Percentiles rank a stretch among this genome's conserved stretches.
phyloP scores from a whole-genome alignment of 2,113 vertebrate genomes.

The Zosterops hypoxanthus region DNA sequence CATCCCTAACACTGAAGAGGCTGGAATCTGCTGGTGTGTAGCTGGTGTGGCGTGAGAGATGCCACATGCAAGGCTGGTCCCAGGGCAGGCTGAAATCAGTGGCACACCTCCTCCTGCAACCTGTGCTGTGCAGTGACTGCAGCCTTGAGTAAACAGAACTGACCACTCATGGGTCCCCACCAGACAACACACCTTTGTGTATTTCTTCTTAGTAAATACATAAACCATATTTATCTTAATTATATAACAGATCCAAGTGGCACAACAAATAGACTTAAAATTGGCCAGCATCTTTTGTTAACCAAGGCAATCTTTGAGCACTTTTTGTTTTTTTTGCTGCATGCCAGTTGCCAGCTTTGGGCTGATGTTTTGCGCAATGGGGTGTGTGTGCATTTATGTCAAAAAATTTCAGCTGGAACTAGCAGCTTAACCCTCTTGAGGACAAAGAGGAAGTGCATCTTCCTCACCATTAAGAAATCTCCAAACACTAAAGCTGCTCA shows the following conservation, averaged over 20 bases:
- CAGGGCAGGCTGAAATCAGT: background rate
- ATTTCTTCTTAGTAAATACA: background rate
- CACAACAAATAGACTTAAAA: background rate
- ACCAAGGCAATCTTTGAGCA: background rate
- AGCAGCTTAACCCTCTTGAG: background rate
- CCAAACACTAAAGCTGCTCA: background rate
- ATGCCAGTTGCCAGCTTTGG: background rate
- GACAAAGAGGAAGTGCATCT: background rate
- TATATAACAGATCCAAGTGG: background rate
- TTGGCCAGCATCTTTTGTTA: background rate
- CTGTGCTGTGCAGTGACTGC: rapidly evolving
- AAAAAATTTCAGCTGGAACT: background rate
- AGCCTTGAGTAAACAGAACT: background rate
- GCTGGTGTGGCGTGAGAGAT: background rate
- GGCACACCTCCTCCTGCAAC: rapidly evolving
- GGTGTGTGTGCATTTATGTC: background rate
- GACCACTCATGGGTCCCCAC: background rate
- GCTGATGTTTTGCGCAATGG: background rate
- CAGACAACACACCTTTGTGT: background rate
- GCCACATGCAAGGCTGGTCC: background rate
- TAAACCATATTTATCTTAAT: background rate
- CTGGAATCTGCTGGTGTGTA: background rate
- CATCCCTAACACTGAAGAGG: background rate
- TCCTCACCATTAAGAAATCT: background rate
- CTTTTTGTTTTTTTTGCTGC: background rate